Base-by-base conservation (phyloP, 2,797 vertebrate genomes). In the Dermochelys coriacea region DNA sequence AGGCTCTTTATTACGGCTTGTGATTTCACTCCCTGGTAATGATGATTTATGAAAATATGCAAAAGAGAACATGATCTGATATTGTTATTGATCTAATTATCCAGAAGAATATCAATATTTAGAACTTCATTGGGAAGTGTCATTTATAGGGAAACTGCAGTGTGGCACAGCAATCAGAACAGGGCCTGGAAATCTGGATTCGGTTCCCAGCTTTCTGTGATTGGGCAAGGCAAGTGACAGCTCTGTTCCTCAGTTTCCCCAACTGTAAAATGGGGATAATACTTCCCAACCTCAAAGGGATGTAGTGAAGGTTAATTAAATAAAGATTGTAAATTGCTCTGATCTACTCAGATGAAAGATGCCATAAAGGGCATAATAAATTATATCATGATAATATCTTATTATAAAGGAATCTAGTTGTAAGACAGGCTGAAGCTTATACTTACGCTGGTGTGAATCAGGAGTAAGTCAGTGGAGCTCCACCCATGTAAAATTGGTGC, bases 11-110 rank as follows among this genome's bases (percentile, higher is more conserved):
- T 47, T 49, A 49, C 15, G 29, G 14, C 47, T 75, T 75, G 92
- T 83, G 79, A 91, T 94, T 96, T 95, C 81, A 86, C 59, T 93
- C 82, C 79, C 51, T 45, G 85, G 84, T 81, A 93, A 94, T 93
- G 89, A 92, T 57, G 16, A 49, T 93, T 91, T 88, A 94, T 89
- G 88, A 95, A 93, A 97, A 91, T 87, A 94, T 15, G 85, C 78
- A 78, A 61, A 84, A 10, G 80, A 31, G 94, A 94, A 57, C 12
- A 12, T 19, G 23, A 55, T n/a, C 25, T 3, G 19, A 41, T 25
- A 11, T 47, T 51, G 47, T 4, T 80, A 5, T 71, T 71, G 71
- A 47, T 75, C 14, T 41, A 25, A 45, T 75, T 25, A 75, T 47
- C 45, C 34, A 75, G 45, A 74, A 74, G 21, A 74, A 41, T 23